Conservation (phyloP, 2,113 vertebrate species). For the Hemichromis elongatus region DNA sequence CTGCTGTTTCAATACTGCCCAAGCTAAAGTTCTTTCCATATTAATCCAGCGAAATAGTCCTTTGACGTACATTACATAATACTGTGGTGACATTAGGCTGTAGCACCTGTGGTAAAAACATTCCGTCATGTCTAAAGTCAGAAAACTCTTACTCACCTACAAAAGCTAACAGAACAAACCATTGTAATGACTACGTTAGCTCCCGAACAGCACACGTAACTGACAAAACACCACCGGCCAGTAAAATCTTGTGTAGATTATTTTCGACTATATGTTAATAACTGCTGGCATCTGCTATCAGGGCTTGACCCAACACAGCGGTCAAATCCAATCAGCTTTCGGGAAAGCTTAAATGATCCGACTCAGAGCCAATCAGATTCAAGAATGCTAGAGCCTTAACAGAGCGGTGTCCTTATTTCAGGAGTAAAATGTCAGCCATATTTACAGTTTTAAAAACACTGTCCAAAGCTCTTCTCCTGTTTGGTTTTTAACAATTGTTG, state of each 20-base stretch:
- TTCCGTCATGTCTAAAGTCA: background rate
- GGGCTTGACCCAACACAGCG: constrained; percentile 2
- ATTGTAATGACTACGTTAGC: background rate
- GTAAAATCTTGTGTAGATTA: background rate
- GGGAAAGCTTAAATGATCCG: constrained; percentile 18
- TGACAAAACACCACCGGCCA: background rate
- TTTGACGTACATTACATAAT: background rate
- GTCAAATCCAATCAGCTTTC: constrained; percentile 53
- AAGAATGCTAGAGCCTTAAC: constrained; percentile 8
- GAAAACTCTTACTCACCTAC: background rate
- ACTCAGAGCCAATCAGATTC: constrained; percentile 41
- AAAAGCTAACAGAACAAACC: background rate
- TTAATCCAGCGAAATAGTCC: background rate
- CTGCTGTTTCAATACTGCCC: background rate
- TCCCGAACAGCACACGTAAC: background rate
- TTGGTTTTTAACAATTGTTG: background rate
- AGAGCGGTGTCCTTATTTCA: constrained; percentile 57
- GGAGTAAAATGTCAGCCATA: constrained; percentile 79
- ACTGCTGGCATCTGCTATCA: constrained; percentile 13
- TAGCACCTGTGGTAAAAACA: constrained; percentile 9
- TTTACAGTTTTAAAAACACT: constrained; percentile 67
- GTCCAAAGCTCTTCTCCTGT: constrained; percentile 5
- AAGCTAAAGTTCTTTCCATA: background rate
- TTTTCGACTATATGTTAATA: constrained; percentile 42
- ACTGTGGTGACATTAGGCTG: background rate